phyloP scores from a whole-genome alignment of 2,888 invertebrate genomes.

The Epistrophella euchroma region DNA sequence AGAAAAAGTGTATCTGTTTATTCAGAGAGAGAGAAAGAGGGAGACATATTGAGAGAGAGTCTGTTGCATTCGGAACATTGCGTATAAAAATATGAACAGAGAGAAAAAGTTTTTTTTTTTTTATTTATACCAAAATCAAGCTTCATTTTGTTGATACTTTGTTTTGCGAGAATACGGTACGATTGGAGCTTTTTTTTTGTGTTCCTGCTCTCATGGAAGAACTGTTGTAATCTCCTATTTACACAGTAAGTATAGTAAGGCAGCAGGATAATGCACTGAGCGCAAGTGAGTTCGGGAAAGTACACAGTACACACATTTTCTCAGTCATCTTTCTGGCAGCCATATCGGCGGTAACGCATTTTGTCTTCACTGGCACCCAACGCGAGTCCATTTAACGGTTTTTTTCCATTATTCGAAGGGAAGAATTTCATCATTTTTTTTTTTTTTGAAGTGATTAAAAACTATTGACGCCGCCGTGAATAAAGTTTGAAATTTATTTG shows the following conservation, averaged over 20 bases:
- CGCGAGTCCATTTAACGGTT: slow-evolving; percentile 59
- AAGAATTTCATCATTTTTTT: background rate
- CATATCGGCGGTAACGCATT: slow-evolving; percentile 60
- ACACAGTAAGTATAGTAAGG: slow-evolving; percentile 50
- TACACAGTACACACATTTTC: slow-evolving; percentile 49
- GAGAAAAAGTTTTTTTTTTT: background rate
- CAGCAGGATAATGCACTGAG: slow-evolving; percentile 73
- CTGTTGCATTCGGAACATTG: slow-evolving; percentile 6
- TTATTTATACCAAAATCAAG: background rate
- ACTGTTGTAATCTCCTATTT: slow-evolving; percentile 54
- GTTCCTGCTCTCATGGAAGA: slow-evolving; percentile 32
- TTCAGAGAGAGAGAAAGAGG: background rate
- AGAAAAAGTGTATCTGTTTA: background rate
- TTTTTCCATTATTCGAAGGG: slow-evolving; percentile 19
- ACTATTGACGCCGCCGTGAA: background rate
- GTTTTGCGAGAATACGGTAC: background rate
- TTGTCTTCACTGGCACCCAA: slow-evolving; percentile 51
- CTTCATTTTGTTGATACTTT: slow-evolving; percentile 31
- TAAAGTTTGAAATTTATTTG: background rate
- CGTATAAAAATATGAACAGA: background rate
- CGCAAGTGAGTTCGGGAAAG: slow-evolving; percentile 70
- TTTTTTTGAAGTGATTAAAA: background rate
- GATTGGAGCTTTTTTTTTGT: slow-evolving; percentile 52
- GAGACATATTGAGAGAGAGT: slow-evolving; percentile 13
- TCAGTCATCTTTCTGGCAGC: slow-evolving; percentile 75